Conservation (phyloP, 2,113 vertebrate species). For the Oxygymnocypris stewartii region DNA sequence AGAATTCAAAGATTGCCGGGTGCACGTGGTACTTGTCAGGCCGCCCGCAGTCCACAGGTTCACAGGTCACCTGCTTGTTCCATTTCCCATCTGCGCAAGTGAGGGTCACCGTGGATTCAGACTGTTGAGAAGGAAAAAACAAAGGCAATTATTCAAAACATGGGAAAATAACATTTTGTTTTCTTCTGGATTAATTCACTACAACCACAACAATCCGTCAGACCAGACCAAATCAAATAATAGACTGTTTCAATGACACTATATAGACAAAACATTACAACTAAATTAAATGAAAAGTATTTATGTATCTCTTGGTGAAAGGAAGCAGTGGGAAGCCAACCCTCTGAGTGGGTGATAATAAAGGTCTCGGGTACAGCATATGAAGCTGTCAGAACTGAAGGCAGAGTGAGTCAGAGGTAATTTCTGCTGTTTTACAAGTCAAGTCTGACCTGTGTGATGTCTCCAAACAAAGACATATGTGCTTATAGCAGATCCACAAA, state of each 20-base stretch:
- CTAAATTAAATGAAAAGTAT: background rate
- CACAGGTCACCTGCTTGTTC: conserved; percentile 92
- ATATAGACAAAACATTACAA: background rate
- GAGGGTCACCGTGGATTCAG: conserved; percentile 79
- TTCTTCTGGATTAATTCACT: background rate
- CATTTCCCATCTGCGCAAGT: conserved; percentile 93
- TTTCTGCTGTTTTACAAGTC: conserved; percentile 50
- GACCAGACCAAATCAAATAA: conserved; percentile 12
- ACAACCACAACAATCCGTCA: background rate
- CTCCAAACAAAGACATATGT: conserved; percentile 53
- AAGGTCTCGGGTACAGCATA: conserved; percentile 18
- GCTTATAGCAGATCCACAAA: conserved; percentile 7
- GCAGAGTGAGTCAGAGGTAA: conserved; percentile 46
- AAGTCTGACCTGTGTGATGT: conserved; percentile 46
- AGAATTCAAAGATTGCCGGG: conserved; percentile 88
- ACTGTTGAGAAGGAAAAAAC: conserved; percentile 66
- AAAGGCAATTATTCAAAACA: conserved; percentile 11
- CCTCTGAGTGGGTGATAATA: conserved; percentile 43
- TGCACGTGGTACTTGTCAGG: conserved; percentile 95
- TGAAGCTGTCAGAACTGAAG: conserved; percentile 53
- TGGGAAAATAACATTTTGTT: conserved; percentile 18
- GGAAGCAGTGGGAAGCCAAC: conserved; percentile 1
- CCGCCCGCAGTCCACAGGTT: conserved; percentile 91
- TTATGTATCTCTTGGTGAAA: conserved; percentile 43
- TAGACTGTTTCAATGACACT: background rate